Base-by-base conservation (phyloP, 2,888 invertebrate species). In the Galeruca laticollis region DNA sequence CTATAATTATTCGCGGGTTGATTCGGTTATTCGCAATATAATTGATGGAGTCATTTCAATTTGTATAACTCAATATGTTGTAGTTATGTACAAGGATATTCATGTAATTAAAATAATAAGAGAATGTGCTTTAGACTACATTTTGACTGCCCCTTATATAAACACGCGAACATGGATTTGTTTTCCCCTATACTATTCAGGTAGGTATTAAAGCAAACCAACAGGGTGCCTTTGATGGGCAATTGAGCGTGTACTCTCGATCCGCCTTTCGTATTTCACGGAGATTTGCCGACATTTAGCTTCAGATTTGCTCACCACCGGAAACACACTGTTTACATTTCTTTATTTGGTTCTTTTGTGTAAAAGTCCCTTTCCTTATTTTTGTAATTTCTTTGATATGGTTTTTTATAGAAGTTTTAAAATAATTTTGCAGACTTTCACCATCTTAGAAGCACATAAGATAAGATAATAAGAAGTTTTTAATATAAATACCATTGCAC, bases 181-280 rank as follows among this genome's bases (percentile, higher is more conserved):
- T 65, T 51, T 49, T 20, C 5, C 31, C 11, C 51, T 35, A 73
- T 68, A 71, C 60, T 49, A 51, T 60, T 62, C 57, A 60, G 20
- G 64, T 66, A 63, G 52, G 40, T 20, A 37, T 59, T 52, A 67
- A 15, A 10, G 56, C 56, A 15, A 56, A 26, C 47, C 68, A 62
- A 68, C 68, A 74, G 76, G 78, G 73, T 73, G 76, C 76, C 77
- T 80, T 84, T 82, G 79, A 77, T 77, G 74, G 82, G 83, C 83
- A 84, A 84, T 84, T 84, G 84, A 84, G 83, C 83, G 82, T 83
- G 81, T 81, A 77, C 76, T 76, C 75, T 76, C 78, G 80, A 77
- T 75, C 82, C 83, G 82, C 83, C 84, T 83, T 82, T 81, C 78
- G 82, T 78, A 84, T 84, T 84, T 84, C 83, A 84, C 83, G 83